Evolutionary conservation across 2,797 vertebrate species (phyloP).

Genomic region (Danio albolineatus): DNA sequence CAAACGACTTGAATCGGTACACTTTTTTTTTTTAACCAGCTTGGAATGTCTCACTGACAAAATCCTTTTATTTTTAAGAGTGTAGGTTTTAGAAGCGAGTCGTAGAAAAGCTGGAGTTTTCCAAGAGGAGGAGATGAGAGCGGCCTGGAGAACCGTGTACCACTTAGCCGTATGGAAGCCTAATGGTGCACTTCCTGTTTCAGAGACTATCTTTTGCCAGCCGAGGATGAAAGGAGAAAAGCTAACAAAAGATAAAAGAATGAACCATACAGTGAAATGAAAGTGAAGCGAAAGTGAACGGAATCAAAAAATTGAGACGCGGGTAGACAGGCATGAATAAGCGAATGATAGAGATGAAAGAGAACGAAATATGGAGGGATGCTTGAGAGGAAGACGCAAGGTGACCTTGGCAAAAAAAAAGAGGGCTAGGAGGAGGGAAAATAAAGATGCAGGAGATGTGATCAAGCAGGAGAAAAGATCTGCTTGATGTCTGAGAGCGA

Average conservation of each 20-base stretch:
- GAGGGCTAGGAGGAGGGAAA: slow-evolving; percentile 38
- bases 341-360: slow-evolving; percentile 46
- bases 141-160: background rate
- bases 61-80: background rate
- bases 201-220: slow-evolving; percentile 21
- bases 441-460: slow-evolving; percentile 46
- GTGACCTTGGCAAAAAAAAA: slow-evolving; percentile 52
- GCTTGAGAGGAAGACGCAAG: slow-evolving; percentile 53
- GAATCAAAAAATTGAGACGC: slow-evolving; percentile 27
- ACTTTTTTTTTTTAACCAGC: too few relatives aligned
- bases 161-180: slow-evolving; percentile 13
- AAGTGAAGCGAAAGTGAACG: slow-evolving; percentile 37
- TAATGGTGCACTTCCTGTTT: slow-evolving; percentile 33
- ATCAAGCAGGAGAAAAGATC: slow-evolving; percentile 62
- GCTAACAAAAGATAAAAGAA: slow-evolving; percentile 58
- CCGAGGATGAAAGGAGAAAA: slow-evolving; percentile 49
- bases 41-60: background rate
- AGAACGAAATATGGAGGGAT: slow-evolving; percentile 41
- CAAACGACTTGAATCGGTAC: too few relatives aligned
- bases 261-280: slow-evolving; percentile 47
- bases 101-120: background rate
- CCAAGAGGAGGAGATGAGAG: slow-evolving; percentile 10
- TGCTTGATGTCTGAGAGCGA: slow-evolving; percentile 71
- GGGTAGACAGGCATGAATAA: slow-evolving; percentile 33
- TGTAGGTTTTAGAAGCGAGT: background rate